A percentile compares a stretch with the other conserved stretches of the same genome.
Conservation (phyloP, 2,797 vertebrate genomes). For the Zalophus californianus region DNA sequence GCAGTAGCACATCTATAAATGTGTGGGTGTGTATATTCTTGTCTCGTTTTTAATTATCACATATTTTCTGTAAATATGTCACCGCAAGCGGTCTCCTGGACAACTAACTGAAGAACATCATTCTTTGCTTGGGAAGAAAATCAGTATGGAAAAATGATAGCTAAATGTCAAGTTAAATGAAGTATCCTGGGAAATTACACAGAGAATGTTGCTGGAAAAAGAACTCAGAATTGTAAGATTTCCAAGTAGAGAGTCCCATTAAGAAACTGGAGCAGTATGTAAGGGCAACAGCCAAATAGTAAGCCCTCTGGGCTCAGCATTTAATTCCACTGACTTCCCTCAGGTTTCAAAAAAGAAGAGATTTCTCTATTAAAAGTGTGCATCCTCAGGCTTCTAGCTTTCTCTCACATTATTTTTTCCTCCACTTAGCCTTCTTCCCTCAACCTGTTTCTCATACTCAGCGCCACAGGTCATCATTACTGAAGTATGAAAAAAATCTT, state of each 20-base stretch:
- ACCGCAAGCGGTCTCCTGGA: not conserved
- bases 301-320: not conserved
- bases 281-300: not conserved
- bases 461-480: not conserved
- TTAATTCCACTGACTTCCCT: conserved; percentile 28
- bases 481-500: not conserved
- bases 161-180: not conserved
- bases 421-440: not conserved
- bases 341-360: not conserved
- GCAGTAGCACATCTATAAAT: not conserved
- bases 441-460: not conserved
- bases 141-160: not conserved
- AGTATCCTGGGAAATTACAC: not conserved
- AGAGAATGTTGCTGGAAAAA: not conserved
- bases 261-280: not conserved
- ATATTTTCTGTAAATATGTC: not conserved
- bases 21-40: not conserved
- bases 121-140: conserved; percentile 27
- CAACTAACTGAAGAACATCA: not conserved
- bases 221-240: not conserved
- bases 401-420: not conserved
- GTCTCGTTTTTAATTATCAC: not conserved
- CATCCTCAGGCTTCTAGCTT: not conserved
- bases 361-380: not conserved
- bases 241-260: not conserved